Conservation (phyloP, 2,113 vertebrate species). For the Paratilapia polleni region DNA sequence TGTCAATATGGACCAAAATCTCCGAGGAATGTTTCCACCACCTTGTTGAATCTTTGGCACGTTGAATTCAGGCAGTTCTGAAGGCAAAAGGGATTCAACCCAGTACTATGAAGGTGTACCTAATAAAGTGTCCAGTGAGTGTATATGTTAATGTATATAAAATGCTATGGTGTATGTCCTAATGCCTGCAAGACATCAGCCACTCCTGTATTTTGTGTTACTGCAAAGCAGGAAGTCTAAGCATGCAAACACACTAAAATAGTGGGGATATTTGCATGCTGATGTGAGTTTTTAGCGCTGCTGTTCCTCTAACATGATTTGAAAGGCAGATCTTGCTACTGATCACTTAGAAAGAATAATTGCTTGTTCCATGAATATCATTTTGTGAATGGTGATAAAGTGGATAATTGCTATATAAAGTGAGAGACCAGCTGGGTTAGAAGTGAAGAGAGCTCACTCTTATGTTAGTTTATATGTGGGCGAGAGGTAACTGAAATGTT, state of each 20-base stretch:
- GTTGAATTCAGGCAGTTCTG: too few relatives aligned
- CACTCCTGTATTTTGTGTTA: not conserved
- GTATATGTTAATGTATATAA: not conserved
- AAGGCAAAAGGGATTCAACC: too few relatives aligned
- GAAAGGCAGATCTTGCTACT: not conserved
- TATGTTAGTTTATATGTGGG: constrained; percentile 14
- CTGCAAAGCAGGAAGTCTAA: not conserved
- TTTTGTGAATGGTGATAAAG: not conserved
- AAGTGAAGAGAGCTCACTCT: constrained; percentile 3
- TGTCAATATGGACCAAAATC: too few relatives aligned
- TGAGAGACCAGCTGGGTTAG: not conserved
- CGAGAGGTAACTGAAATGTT: constrained; percentile 9
- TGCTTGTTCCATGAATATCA: not conserved
- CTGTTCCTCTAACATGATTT: not conserved
- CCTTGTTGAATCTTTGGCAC: too few relatives aligned
- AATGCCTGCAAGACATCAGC: not conserved
- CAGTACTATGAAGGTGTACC: too few relatives aligned
- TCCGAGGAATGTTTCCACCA: too few relatives aligned
- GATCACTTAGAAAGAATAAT: not conserved
- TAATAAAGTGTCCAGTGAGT: not conserved
- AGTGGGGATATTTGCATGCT: not conserved
- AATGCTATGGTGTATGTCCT: not conserved
- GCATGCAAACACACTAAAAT: not conserved
- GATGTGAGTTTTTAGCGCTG: not conserved
- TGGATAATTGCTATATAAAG: not conserved